phyloP scores from a whole-genome alignment of 2,113 vertebrate genomes.

The Forbesichthys papilliferus region DNA sequence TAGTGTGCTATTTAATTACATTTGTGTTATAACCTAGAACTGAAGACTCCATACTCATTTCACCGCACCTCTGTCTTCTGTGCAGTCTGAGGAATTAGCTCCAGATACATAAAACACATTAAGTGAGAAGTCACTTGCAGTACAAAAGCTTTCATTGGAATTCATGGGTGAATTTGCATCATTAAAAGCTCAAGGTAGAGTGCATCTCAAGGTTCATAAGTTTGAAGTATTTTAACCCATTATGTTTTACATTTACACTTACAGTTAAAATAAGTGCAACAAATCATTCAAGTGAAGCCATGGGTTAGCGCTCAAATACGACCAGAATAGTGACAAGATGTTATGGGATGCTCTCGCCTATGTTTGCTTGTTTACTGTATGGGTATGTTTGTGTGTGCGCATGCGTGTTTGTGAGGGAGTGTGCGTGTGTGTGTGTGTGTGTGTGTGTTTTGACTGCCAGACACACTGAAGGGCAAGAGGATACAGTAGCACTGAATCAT shows the following conservation, averaged over 20 bases:
- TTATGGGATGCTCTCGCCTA: neutral
- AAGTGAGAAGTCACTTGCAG: conserved; percentile 7
- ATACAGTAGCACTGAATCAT: conserved; percentile 51
- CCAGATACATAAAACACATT: neutral
- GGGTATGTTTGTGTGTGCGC: conserved; percentile 3
- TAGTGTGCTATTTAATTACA: conserved; percentile 86
- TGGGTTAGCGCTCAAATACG: conserved; percentile 33
- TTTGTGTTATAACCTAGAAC: conserved; percentile 90
- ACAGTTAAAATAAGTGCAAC: too few relatives aligned
- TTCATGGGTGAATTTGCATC: conserved; percentile 1
- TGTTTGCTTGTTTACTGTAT: neutral
- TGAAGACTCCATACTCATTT: conserved; percentile 77
- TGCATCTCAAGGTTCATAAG: conserved; percentile 1
- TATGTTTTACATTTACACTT: neutral
- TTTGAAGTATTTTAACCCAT: conserved; percentile 13
- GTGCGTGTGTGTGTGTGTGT: conserved; percentile 8
- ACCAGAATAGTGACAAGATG: conserved; percentile 10
- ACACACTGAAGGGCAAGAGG: conserved; percentile 38
- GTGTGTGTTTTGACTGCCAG: conserved; percentile 43
- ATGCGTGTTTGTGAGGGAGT: conserved; percentile 3
- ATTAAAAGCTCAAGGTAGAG: conserved; percentile 10
- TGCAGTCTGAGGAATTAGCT: conserved; percentile 9
- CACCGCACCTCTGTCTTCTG: conserved; percentile 55
- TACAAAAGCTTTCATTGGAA: neutral
- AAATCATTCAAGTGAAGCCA: neutral